Evolutionary conservation across 2,888 invertebrate species (phyloP), one percentile per base, ranked within the genome.

Genomic region (Lasius platythorax): DNA sequence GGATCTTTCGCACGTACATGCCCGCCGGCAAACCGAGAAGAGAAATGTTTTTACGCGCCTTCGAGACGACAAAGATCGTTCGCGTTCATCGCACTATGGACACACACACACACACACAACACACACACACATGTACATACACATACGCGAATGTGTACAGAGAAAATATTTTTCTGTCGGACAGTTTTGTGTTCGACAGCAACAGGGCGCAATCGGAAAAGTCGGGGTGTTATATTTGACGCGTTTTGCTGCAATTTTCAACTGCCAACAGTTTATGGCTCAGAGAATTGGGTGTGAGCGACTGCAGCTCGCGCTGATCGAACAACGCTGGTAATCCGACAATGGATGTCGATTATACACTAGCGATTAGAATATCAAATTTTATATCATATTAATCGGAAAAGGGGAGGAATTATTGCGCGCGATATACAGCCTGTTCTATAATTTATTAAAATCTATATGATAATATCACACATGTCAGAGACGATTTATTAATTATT

Each of bases 21-120:
- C 79, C 58, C 58, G 66, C 72, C 33, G 61, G 72, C 73, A 82
- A 83, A 74, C 46, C 56, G 40, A 61, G 64, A 18, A 74, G 72
- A 61, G 74, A 83, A 85, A 87, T 78, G 83, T 85, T 87, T 88
- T 88, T 82, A 50, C 67, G 56, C 46, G 72, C 18, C 74, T 78
- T 79, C 18, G 33, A 53, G n/a, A 66, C 76, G 53, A 82, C 76
- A 76, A 76, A 74, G 78, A 82, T 75, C 82, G 46, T 33, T 79
- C 56, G 46, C 46, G 58, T 67, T 53, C 37, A 50, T 67, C 70
- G 33, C 58, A 58, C 46, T 67, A 28, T n/a, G 68, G 53, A 33
- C 50, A 37, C 15, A 37, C 2, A 37, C 37, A 66, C n/a, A 3
- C 18, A 15, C 33, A 0, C n/a, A 15, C 30, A 15, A 15, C 3